Percentiles rank a stretch among this genome's conserved stretches.
phyloP scores from a whole-genome alignment of 2,888 invertebrate genomes.

The Heliconius cydno region DNA sequence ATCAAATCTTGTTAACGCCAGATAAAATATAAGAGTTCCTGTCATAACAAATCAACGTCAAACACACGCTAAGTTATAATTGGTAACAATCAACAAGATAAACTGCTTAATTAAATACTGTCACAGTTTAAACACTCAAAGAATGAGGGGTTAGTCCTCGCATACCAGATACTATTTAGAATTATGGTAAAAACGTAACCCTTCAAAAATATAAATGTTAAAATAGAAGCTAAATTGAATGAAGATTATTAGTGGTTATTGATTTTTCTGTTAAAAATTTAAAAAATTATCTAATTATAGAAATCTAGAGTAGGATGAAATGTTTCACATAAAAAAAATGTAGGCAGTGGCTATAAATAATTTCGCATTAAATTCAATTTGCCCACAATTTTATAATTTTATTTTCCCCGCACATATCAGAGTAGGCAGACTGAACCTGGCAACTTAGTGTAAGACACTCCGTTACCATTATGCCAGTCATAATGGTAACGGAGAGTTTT shows the following conservation, averaged over 20 bases:
- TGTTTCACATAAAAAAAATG: too few relatives aligned
- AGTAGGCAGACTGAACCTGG: too few relatives aligned
- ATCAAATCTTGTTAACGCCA: slow-evolving; percentile 11
- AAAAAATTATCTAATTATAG: too few relatives aligned
- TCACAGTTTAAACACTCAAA: slow-evolving; percentile 78
- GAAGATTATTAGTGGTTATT: not conserved
- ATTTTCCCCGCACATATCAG: too few relatives aligned
- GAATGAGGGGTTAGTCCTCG: slow-evolving; percentile 55
- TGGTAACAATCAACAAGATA: slow-evolving; percentile 80
- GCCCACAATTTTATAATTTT: too few relatives aligned
- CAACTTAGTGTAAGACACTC: too few relatives aligned
- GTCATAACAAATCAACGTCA: slow-evolving; percentile 74
- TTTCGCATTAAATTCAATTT: too few relatives aligned
- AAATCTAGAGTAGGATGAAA: too few relatives aligned
- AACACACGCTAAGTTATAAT: slow-evolving; percentile 76
- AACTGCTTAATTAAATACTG: slow-evolving; percentile 80
- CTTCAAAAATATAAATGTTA: not conserved
- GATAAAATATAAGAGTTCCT: slow-evolving; percentile 35
- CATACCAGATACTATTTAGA: slow-evolving; percentile 1
- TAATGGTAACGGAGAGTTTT: too few relatives aligned
- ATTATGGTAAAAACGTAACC: not conserved
- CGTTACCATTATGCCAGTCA: too few relatives aligned
- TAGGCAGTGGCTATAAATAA: too few relatives aligned
- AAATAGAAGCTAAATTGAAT: not conserved
- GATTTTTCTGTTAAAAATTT: too few relatives aligned